Evolutionary conservation across 2,113 vertebrate genomes (phyloP).

Genomic region (Fukomys damarensis): DNA sequence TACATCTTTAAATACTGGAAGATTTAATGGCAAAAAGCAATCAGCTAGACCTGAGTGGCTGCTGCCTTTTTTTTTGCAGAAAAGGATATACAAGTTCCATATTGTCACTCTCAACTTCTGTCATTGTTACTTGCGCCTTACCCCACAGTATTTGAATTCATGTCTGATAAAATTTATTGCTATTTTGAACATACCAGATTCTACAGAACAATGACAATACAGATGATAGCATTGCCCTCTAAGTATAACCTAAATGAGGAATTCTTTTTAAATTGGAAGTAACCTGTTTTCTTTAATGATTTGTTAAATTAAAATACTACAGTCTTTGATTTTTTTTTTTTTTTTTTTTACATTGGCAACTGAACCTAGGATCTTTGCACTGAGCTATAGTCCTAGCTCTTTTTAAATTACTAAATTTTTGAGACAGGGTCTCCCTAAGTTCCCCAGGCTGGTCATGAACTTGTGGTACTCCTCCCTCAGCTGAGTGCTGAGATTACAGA

Average conservation of each 20-base stretch:
- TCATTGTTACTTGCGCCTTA: neutral
- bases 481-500: neutral
- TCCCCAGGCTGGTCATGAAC: neutral
- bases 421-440: neutral
- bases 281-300: neutral
- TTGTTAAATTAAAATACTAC: neutral
- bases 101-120: too few species aligned
- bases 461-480: neutral
- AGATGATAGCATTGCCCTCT: neutral
- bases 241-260: neutral
- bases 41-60: neutral
- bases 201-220: neutral
- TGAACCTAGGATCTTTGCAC: neutral
- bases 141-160: neutral
- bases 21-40: neutral
- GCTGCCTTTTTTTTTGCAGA: neutral
- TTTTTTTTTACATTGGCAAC: neutral
- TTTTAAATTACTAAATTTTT: neutral
- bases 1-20: neutral
- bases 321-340: neutral
- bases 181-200: neutral
- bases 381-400: neutral
- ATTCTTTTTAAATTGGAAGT: conserved; percentile 10
- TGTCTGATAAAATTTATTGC: neutral
- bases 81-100: neutral